phyloP scores from a whole-genome alignment of 2,113 vertebrate genomes.

The Sander lucioperca region DNA sequence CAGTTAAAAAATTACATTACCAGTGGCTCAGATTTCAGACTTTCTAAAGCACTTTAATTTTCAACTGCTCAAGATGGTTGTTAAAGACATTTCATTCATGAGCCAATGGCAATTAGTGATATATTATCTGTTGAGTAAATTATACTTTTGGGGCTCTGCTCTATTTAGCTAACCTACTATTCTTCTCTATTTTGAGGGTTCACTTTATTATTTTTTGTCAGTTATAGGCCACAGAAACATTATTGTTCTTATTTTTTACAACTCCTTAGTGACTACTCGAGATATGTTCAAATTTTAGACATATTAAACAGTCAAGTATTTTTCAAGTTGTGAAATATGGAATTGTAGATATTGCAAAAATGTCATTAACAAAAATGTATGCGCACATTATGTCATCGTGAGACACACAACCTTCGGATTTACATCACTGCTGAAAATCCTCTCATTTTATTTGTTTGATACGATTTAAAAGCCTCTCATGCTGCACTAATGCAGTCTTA shows the following conservation, averaged over 20 bases:
- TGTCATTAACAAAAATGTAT: background rate
- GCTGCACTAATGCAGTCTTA: slow-evolving; percentile 18
- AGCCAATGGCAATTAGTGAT: slow-evolving; percentile 26
- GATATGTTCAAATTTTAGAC: background rate
- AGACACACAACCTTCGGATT: background rate
- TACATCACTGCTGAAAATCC: slow-evolving; percentile 2
- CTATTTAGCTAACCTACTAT: slow-evolving; percentile 32
- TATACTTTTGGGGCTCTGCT: slow-evolving; percentile 36
- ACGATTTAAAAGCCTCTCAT: slow-evolving; percentile 2
- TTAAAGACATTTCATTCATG: slow-evolving; percentile 14
- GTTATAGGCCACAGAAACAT: slow-evolving; percentile 22
- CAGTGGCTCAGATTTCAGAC: background rate
- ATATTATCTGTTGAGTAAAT: slow-evolving; percentile 37
- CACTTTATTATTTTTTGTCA: slow-evolving; percentile 45
- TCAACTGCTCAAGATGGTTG: background rate
- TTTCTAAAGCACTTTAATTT: background rate
- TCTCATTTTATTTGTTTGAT: slow-evolving; percentile 32
- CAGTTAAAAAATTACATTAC: background rate
- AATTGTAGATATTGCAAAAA: background rate
- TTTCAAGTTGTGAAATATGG: background rate
- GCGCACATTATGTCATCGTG: background rate
- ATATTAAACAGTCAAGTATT: background rate
- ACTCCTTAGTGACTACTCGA: slow-evolving; percentile 6
- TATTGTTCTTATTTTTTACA: background rate
- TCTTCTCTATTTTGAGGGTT: slow-evolving; percentile 41